Base-by-base conservation (phyloP, 2,888 invertebrate species). In the Nebria salina region DNA sequence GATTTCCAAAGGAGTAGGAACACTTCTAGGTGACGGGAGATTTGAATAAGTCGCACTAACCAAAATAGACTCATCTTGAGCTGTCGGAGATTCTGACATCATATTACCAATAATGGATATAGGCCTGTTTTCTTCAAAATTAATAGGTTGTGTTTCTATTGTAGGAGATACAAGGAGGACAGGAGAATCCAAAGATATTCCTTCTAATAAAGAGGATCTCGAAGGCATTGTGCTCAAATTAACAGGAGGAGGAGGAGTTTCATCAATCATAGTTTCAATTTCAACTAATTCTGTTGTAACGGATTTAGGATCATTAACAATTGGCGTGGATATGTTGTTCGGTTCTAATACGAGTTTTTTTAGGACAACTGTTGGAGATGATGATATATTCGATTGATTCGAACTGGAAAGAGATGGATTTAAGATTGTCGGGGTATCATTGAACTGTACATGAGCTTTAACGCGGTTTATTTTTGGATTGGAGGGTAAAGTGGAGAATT, bases 161-260 rank as follows among this genome's bases (percentile, higher is more conserved):
- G 8, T 11, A 65, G 25, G n/a, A 15, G 68, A 15, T 25, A 34
- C 34, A 25, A 70, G 25, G 11, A 70, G 34, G 15, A 26, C n/a
- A 25, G 64, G 65, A 9, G 68, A n/a, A 34, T 77, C 77, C 2
- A 42, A n/a, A 13, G 79, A 66, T 25, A 74, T 25, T 6, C 26
- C 73, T n/a, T 65, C 73, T 25, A 82, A 80, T 26, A 83, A 81
- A 26, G 84, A 83, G 11, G 83, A 77, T 42, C 82, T 86, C 83
- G 81, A 85, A 82, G 83, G 91, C 89, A 86, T 88, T 7, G 91
- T 90, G 42, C 87, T 86, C 83, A 90, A 91, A 86, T 91, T 91
- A 15, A 91, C 86, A 25, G 90, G 88, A 65, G 91, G 91, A 74
- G 54, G 34, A 34, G 91, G 91, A 72, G 86, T 83, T 86, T 86